Conservation (phyloP, 2,888 invertebrate species). For the Tenthredo amoena region DNA sequence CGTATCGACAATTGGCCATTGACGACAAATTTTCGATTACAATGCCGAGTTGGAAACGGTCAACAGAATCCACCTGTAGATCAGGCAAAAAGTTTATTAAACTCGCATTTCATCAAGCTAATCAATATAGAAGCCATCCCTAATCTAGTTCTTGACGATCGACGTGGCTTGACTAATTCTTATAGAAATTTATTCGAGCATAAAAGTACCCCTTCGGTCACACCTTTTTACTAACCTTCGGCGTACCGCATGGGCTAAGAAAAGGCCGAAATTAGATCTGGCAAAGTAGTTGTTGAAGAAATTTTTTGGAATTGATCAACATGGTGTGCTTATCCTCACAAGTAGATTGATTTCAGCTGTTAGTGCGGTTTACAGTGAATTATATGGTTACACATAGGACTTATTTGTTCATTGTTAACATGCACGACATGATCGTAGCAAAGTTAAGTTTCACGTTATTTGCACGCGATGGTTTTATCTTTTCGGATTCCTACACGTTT, state of each 20-base stretch:
- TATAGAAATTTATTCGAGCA: neutral
- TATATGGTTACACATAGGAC: neutral
- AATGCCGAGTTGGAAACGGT: neutral
- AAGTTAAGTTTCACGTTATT: conserved; percentile 28
- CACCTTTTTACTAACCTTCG: neutral
- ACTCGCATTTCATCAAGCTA: neutral
- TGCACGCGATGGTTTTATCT: conserved; percentile 48
- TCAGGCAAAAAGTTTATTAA: conserved; percentile 8
- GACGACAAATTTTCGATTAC: neutral
- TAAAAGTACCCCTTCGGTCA: neutral
- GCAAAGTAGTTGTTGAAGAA: no score
- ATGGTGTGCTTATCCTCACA: neutral
- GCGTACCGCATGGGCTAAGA: neutral
- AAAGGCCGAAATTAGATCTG: neutral
- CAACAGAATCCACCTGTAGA: neutral
- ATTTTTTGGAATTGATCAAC: neutral
- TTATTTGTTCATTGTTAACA: conserved; percentile 35
- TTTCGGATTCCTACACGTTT: conserved; percentile 40
- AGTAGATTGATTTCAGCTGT: no score
- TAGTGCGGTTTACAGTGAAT: neutral
- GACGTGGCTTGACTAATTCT: neutral
- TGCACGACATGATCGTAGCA: neutral
- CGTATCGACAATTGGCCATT: neutral
- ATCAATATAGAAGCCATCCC: neutral
- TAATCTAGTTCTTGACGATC: neutral